Evolutionary conservation across 2,113 vertebrate species (phyloP), one percentile per base, ranked within the genome.

Genomic region (Excalfactoria chinensis): DNA sequence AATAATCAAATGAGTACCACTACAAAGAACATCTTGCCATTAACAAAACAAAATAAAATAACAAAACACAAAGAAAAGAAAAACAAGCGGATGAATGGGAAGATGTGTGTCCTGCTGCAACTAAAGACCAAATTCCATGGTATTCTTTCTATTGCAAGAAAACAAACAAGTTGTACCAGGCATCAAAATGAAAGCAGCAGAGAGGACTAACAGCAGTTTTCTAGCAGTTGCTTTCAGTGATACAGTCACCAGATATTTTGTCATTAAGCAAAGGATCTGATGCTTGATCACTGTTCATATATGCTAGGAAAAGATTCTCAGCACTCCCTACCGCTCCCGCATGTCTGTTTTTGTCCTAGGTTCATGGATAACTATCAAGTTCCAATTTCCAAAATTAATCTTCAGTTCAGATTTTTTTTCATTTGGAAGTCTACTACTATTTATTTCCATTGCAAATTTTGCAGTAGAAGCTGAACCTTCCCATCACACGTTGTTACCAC

Each of bases 111-210:
- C 28, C 48, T 40, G 23, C n/a, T 83, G 19, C 6, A 76, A n/a
- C 63, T 35, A 86, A 34, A 40, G 25, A 37, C 23, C 84, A 87
- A 69, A 70, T 53, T 77, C 9, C 46, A 9, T 55, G 20, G 3
- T 59, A 60, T 11, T 46, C 58, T 71, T 81, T 64, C 11, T 74
- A 28, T 18, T 78, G 16, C 55, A 84, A 93, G 56, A 82, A 79
- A 73, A 17, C 14, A 82, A 90, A 72, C 15, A 34, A 76, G 19
- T 41, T 63, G 9, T 25, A 53, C 3, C 6, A 2, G 63, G n/a
- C 79, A 82, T 70, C 25, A 63, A 83, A 93, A 74, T 55, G 32
- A 90, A 88, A 79, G 37, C 46, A 84, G 32, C 26, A 81, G 48
- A 55, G 13, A 89, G 44, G 46, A 46, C 37, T 74, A 48, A 81